Conservation (phyloP, 2,888 invertebrate species). For the Dimorphilus gyrociliatus region DNA sequence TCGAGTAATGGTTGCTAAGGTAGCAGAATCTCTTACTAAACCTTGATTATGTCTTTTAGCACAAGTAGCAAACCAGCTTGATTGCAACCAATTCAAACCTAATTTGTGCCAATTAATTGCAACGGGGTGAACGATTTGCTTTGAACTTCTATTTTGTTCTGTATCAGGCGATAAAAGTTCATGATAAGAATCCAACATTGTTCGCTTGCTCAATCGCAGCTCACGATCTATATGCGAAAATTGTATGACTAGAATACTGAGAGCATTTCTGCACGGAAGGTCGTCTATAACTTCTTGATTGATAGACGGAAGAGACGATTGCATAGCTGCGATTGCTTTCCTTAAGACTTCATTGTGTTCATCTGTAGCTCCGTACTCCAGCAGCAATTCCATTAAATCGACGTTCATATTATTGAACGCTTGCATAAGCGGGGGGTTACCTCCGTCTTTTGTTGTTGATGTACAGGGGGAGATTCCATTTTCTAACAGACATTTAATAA, state of each 20-base stretch:
- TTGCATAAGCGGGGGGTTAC: conserved; percentile 43
- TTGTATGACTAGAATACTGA: too few relatives aligned
- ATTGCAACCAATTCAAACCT: conserved; percentile 56
- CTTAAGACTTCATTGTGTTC: conserved; percentile 61
- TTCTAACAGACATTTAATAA: conserved; percentile 56
- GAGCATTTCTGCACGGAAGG: too few relatives aligned
- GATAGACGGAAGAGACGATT: conserved; percentile 9
- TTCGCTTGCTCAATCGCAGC: too few relatives aligned
- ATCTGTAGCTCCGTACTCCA: conserved; percentile 68
- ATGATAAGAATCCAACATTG: too few relatives aligned
- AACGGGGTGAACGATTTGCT: too few relatives aligned
- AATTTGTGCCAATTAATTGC: conserved; percentile 66
- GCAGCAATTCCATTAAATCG: conserved; percentile 55
- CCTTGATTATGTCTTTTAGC: not conserved
- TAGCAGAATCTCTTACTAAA: conserved; percentile 26
- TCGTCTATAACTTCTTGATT: too few relatives aligned
- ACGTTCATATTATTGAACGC: conserved; percentile 53
- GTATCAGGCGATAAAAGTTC: conserved; percentile 12
- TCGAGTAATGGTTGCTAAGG: conserved; percentile 76
- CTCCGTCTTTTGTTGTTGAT: conserved; percentile 40
- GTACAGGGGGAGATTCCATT: conserved; percentile 69
- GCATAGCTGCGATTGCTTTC: conserved; percentile 57
- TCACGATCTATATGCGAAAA: too few relatives aligned
- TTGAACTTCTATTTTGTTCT: conserved; percentile 54
- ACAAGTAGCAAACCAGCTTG: too few relatives aligned